These are phyloP conservation scores for Protobothrops flavoviridis DNA, from an alignment of 2,113 vertebrate species.

Conservation along the genomic window DNA sequence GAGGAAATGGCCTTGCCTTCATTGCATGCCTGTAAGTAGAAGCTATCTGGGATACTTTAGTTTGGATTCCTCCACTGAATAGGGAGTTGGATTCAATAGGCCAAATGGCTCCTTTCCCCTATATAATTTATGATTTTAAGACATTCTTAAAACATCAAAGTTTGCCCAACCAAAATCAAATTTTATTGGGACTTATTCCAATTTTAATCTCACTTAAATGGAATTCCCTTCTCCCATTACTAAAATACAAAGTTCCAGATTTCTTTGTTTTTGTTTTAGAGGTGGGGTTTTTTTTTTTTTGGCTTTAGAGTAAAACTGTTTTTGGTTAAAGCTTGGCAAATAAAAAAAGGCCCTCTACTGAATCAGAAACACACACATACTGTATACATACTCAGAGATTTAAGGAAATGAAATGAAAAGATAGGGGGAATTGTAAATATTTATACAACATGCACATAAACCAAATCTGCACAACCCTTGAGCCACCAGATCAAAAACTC, in stretches of 20 bases:
- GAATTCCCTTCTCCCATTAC: not conserved
- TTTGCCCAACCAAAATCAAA: not conserved
- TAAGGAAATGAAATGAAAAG: not conserved
- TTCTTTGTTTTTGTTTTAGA: not conserved
- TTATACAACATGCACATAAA: not conserved
- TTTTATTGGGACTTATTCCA: not conserved
- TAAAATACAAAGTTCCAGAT: not conserved
- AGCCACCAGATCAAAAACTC: not conserved
- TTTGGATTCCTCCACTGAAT: not conserved
- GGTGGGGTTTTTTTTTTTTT: not conserved
- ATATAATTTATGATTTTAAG: not conserved
- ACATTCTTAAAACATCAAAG: not conserved
- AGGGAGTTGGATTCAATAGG: not conserved
- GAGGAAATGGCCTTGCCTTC: not conserved
- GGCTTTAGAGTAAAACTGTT: not conserved
- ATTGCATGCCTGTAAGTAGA: not conserved
- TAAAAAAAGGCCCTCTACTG: not conserved
- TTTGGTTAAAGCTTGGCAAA: not conserved
- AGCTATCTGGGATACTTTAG: not conserved
- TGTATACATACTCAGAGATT: fast-evolving
- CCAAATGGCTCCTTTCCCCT: not conserved
- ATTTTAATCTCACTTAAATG: not conserved
- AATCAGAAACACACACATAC: not conserved
- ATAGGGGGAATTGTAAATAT: constrained; percentile 11
- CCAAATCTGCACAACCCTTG: not conserved